phyloP scores from a whole-genome alignment of 2,888 invertebrate species.

The Norana najaformis region DNA sequence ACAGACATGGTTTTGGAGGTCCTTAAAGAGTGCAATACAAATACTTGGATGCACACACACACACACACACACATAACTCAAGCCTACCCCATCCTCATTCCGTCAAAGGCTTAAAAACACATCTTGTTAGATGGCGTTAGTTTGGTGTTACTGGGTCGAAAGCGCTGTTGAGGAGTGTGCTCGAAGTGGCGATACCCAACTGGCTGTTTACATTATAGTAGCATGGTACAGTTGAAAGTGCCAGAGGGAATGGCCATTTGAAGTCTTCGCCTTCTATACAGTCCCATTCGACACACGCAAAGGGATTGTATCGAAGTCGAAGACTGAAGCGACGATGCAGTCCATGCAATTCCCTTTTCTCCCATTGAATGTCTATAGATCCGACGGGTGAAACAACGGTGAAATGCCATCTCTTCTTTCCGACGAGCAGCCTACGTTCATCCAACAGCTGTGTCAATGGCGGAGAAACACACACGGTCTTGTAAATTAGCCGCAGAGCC shows the following conservation, averaged over 20 bases:
- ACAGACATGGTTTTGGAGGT: too few relatives aligned
- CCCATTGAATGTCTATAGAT: not conserved
- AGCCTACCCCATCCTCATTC: not conserved
- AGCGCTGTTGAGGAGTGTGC: too few relatives aligned
- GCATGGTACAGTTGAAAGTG: too few relatives aligned
- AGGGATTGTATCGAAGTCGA: not conserved
- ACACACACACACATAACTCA: not conserved
- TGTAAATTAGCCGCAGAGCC: not conserved
- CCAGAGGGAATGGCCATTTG: not conserved
- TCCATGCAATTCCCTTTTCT: not conserved
- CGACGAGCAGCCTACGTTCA: too few relatives aligned
- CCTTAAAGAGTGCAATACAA: too few relatives aligned
- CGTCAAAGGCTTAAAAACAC: not conserved
- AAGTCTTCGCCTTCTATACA: too few relatives aligned
- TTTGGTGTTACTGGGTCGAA: not conserved
- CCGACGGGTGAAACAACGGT: not conserved
- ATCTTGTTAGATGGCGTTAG: not conserved
- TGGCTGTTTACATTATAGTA: not conserved
- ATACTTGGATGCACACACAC: not conserved
- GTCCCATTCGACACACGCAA: too few relatives aligned
- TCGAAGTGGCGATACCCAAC: not conserved
- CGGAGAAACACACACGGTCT: not conserved
- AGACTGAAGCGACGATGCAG: not conserved
- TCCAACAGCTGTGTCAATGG: not conserved
- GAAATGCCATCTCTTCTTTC: not conserved